Evolutionary conservation across 2,888 invertebrate species (phyloP).

Genomic region (Thymelicus acteon): DNA sequence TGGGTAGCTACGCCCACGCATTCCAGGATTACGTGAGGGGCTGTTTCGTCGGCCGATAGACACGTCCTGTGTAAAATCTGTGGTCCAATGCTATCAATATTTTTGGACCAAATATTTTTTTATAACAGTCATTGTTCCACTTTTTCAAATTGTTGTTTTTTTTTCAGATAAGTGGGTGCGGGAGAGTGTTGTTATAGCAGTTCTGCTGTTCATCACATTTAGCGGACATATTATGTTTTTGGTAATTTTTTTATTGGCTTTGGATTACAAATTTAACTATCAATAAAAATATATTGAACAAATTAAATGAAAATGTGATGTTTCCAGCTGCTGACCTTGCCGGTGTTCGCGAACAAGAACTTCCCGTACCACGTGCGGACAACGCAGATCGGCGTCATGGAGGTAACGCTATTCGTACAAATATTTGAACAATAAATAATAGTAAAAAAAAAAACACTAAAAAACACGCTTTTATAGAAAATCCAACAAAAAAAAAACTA

Average conservation of each 20-base stretch:
- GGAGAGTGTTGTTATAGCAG: conserved; percentile 89
- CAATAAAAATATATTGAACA: background rate
- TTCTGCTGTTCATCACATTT: conserved; percentile 87
- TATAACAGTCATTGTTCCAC: background rate
- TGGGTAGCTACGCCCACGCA: no score
- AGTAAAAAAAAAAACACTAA: no score
- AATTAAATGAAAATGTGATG: conserved; percentile 6
- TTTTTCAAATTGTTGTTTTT: background rate
- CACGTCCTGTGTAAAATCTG: no score
- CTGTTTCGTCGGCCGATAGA: no score
- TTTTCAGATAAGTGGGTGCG: conserved; percentile 87
- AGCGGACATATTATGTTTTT: conserved; percentile 89
- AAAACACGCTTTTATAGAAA: no score
- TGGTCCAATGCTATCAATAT: no score
- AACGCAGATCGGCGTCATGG: conserved; percentile 91
- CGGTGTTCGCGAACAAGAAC: conserved; percentile 93
- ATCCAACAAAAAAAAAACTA: no score
- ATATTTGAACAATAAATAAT: no score
- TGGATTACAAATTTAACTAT: background rate
- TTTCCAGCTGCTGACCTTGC: conserved; percentile 91
- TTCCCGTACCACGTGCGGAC: conserved; percentile 96
- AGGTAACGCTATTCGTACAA: conserved; percentile 60
- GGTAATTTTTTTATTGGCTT: conserved; percentile 73
- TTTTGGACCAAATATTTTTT: no score
- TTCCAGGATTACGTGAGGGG: no score